These are phyloP conservation scores for Okamejei kenojei DNA, from an alignment of 2,797 vertebrate genomes.

Conservation along the genomic window DNA sequence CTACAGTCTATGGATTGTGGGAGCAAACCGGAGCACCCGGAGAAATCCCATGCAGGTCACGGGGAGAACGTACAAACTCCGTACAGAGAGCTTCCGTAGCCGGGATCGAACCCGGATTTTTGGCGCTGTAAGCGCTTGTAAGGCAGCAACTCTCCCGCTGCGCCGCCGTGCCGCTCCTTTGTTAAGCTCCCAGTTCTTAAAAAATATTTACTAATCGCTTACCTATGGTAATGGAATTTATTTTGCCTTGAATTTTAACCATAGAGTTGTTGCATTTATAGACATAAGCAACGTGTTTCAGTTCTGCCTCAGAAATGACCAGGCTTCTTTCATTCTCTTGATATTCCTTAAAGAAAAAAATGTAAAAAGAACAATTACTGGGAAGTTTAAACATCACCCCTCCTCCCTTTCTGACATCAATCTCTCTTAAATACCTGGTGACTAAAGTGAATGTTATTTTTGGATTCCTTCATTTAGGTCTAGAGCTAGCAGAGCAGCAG, in stretches of 20 bases:
- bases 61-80: no score
- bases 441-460: no score
- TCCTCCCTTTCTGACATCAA: no score
- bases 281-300: slow-evolving; percentile 90
- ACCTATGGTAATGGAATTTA: slow-evolving; percentile 93
- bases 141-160: no score
- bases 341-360: slow-evolving; percentile 69
- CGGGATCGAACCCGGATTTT: no score
- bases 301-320: slow-evolving; percentile 81
- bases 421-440: no score
- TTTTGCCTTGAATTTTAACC: slow-evolving; percentile 88
- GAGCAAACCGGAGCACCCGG: no score
- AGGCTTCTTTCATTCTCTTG: slow-evolving; percentile 83
- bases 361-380: neutral
- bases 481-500: neutral
- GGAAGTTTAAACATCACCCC: neutral
- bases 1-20: no score
- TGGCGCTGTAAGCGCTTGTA: no score
- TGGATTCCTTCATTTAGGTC: neutral
- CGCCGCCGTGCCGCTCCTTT: no score
- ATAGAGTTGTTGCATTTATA: slow-evolving; percentile 83
- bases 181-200: neutral
- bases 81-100: no score
- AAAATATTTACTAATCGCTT: slow-evolving; percentile 44
- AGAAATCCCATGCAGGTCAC: no score